Base-by-base conservation (phyloP, 2,888 invertebrate genomes). In the Philopedon plagiatum region DNA sequence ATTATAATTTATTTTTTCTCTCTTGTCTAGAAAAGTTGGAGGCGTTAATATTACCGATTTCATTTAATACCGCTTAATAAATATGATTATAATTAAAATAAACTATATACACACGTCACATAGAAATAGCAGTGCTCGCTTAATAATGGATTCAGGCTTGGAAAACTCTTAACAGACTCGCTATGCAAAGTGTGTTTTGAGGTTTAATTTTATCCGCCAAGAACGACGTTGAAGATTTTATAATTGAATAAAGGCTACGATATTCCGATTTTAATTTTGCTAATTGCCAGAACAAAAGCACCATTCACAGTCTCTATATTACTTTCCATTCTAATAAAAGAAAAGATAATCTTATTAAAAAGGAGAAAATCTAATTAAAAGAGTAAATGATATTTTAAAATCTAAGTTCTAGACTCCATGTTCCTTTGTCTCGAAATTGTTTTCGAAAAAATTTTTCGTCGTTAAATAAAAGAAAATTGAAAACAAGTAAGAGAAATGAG, bases 131-230 rank as follows among this genome's bases (percentile, higher is more conserved):
- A 5, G 15, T 13, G 7, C 41, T 15, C 15, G 7, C 15, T 13
- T 18, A 41, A 41, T 41, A 11, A 15, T 13, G 26, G 13, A 26
- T 26, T 7, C 1, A n/a, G 2, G 8, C 9, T 11, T 54, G 9
- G 5, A 29, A 54, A 13, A n/a, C 18, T 13, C 29, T 32, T 54
- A 18, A 18, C 11, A 18, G 32, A 8, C 7, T 54, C 13, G 18
- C 15, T 29, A 3, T 29, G 29, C 26, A 26, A 26, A 26, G 13
- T 26, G 26, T 9, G 29, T 66, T 46, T 44, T 58, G 58, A 66
- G 66, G 66, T 66, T 66, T 66, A 66, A 66, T 66, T 66, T 66
- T 37, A 58, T 34, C 58, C 58, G 15, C 51, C 51, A 54, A 29
- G 29, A 32, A 29, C 15, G 51, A 54, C 29, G 51, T 18, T 26